A percentile compares a stretch with the other conserved stretches of the same genome.
These are phyloP conservation scores for Camelus bactrianus DNA, from an alignment of 2,113 vertebrate species.

Conservation along the genomic window DNA sequence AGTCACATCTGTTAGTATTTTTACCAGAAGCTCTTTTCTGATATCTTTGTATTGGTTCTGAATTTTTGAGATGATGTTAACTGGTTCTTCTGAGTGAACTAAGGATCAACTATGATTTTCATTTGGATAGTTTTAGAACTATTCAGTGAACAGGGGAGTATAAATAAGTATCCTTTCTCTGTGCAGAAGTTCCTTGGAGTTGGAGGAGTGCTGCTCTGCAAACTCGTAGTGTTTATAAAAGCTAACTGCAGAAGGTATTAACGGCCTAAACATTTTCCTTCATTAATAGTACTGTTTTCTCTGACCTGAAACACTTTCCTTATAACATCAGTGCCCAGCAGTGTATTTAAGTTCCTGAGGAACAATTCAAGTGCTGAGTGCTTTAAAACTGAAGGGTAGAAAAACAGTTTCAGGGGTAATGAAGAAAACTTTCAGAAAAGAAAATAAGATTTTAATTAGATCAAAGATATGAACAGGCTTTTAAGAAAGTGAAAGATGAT, in stretches of 20 bases:
- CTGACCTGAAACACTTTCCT: neutral
- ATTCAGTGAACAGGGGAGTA: neutral
- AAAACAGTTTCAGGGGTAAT: neutral
- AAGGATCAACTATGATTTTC: slow-evolving; percentile 13
- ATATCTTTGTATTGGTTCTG: neutral
- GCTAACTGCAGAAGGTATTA: neutral
- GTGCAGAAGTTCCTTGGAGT: neutral
- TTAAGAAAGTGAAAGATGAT: slow-evolving; percentile 45
- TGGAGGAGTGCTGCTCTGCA: neutral
- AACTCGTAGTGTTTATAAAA: slow-evolving; percentile 17
- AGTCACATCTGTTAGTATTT: neutral
- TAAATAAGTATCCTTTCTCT: neutral
- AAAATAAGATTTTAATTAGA: neutral
- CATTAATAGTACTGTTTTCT: neutral
- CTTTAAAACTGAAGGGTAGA: neutral
- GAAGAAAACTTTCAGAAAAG: neutral
- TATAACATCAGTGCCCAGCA: neutral
- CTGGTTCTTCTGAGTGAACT: slow-evolving; percentile 27
- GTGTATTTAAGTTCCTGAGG: neutral
- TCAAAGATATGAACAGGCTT: neutral
- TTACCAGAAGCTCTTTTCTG: neutral
- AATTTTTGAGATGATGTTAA: slow-evolving; percentile 29
- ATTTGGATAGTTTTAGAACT: slow-evolving; percentile 45
- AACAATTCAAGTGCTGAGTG: neutral
- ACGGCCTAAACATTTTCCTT: neutral